Conservation (phyloP, 1,140 invertebrate species). For the Gonatopus flavifemur region DNA sequence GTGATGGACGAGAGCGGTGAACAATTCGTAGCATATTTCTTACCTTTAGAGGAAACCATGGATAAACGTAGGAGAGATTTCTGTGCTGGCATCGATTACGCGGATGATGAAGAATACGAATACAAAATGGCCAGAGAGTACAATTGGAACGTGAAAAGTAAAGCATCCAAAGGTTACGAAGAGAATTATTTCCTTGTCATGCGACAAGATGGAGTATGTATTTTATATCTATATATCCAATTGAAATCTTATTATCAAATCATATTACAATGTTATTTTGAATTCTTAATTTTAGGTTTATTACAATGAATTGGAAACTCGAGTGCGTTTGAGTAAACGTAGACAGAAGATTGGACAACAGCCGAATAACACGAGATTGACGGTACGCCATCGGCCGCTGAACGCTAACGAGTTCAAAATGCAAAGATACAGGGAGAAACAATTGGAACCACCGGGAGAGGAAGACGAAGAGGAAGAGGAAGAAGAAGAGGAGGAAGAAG, state of each 20-base stretch:
- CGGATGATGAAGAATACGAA: slow-evolving; percentile 90
- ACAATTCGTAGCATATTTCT: slow-evolving; percentile 98
- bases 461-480: slow-evolving; percentile 71
- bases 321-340: slow-evolving; percentile 88
- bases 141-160: slow-evolving; percentile 99
- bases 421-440: slow-evolving; percentile 82
- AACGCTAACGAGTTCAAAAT: slow-evolving; percentile 83
- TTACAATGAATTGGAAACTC: slow-evolving; percentile 97
- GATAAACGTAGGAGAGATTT: slow-evolving; percentile 83
- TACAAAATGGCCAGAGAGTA: slow-evolving; percentile 95
- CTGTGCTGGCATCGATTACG: slow-evolving; percentile 77
- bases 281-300: slow-evolving; percentile 62
- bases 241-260: background rate
- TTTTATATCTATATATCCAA: background rate
- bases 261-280: background rate
- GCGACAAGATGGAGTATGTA: slow-evolving; percentile 73
- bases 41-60: slow-evolving; percentile 91
- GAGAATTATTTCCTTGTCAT: slow-evolving; percentile 98
- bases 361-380: slow-evolving; percentile 78
- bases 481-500: slow-evolving; percentile 48
- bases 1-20: slow-evolving; percentile 98
- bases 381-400: slow-evolving; percentile 89
- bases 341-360: slow-evolving; percentile 74
- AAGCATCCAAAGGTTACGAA: slow-evolving; percentile 95
- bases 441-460: slow-evolving; percentile 84